Percentiles rank a stretch among this genome's conserved stretches.
Evolutionary conservation across 1,140 invertebrate genomes (phyloP).

Genomic region (Drosophila santomea): DNA sequence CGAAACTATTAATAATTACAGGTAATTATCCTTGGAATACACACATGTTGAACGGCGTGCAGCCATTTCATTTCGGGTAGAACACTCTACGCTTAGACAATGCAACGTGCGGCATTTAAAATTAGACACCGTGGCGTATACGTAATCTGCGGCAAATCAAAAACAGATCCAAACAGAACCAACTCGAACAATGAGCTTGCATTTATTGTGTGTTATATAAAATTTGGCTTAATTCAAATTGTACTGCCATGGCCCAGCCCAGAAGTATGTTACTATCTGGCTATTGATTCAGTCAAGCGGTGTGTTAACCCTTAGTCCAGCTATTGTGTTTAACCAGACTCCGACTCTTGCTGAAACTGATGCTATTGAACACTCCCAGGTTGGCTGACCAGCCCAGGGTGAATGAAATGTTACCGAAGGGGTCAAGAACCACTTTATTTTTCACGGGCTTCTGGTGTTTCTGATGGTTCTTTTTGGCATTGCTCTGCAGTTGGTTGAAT

Average conservation of each 20-base stretch:
- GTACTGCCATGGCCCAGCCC: conserved; percentile 9
- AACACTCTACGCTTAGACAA: conserved; percentile 23
- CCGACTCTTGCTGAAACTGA: conserved; percentile 9
- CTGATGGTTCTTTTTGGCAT: conserved; percentile 45
- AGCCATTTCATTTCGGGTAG: not conserved
- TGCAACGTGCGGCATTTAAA: conserved; percentile 50
- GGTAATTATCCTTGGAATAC: conserved; percentile 19
- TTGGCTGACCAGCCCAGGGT: conserved; percentile 56
- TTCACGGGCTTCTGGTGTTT: conserved; percentile 19
- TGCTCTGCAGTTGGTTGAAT: conserved; percentile 3
- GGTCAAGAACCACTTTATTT: conserved; percentile 45
- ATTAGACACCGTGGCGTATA: conserved; percentile 42
- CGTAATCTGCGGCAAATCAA: conserved; percentile 46
- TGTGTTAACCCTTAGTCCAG: conserved; percentile 41
- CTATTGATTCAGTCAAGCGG: not conserved
- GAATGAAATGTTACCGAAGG: conserved; percentile 56
- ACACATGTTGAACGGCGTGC: conserved; percentile 53
- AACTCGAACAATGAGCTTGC: not conserved
- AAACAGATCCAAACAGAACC: conserved; percentile 21
- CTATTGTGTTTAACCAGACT: conserved; percentile 1
- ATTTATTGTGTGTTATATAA: conserved; percentile 38
- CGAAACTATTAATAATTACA: conserved; percentile 6
- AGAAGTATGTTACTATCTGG: conserved; percentile 27
- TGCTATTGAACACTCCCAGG: conserved; percentile 47
- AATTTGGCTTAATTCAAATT: conserved; percentile 8